A percentile compares a stretch with the other conserved stretches of the same genome.
phyloP scores from a whole-genome alignment of 2,797 vertebrate species.

The Pteronotus mesoamericanus region DNA sequence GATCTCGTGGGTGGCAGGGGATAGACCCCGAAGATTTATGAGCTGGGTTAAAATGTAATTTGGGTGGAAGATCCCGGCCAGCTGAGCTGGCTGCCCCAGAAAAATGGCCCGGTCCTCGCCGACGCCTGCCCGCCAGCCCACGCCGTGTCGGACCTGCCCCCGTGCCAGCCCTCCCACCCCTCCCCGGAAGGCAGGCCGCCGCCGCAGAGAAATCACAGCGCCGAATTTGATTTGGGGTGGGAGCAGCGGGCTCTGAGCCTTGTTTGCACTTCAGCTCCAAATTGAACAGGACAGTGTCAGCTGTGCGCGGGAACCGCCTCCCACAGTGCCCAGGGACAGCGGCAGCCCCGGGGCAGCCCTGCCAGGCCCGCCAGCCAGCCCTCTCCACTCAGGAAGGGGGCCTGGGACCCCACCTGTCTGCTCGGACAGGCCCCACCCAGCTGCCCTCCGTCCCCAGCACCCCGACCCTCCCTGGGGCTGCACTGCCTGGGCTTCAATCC shows the following conservation, averaged over 20 bases:
- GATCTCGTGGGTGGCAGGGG: neutral
- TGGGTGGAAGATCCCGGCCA: constrained; percentile 70
- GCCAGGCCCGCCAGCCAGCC: accelerated
- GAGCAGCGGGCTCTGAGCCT: constrained; percentile 28
- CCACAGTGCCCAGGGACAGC: neutral
- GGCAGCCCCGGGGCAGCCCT: neutral
- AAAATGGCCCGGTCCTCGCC: constrained; percentile 53
- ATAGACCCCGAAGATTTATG: constrained; percentile 73
- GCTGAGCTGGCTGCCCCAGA: constrained; percentile 65
- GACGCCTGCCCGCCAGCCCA: neutral
- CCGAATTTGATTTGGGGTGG: constrained; percentile 57
- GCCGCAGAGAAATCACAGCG: constrained; percentile 32
- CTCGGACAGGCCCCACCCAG: neutral
- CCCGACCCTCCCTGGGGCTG: neutral
- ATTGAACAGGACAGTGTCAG: constrained; percentile 56
- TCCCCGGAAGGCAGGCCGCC: constrained; percentile 60
- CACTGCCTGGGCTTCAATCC: neutral
- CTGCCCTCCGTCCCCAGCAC: neutral
- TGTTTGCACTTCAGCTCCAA: constrained; percentile 57
- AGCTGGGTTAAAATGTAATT: constrained; percentile 77
- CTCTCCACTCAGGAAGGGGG: accelerated
- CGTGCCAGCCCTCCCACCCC: neutral
- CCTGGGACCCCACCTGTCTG: neutral
- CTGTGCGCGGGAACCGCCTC: neutral
- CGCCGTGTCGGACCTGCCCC: neutral